Conservation (phyloP, 2,113 vertebrate genomes). For the Phalacrocorax carbo region DNA sequence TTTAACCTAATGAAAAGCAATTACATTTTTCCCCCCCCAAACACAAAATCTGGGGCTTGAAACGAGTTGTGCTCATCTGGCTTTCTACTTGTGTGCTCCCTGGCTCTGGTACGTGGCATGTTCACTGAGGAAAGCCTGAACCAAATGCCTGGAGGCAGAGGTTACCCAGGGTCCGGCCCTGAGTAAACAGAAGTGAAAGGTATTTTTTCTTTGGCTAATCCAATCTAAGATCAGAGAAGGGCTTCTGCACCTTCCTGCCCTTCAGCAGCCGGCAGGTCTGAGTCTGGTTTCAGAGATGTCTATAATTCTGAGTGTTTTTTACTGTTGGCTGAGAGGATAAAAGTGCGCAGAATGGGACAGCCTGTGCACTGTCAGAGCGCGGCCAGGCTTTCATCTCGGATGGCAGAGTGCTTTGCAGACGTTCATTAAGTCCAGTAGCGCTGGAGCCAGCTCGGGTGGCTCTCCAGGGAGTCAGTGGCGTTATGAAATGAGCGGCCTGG, state of each 20-base stretch:
- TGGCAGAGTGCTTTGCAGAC: not conserved
- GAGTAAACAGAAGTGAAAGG: not conserved
- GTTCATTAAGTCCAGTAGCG: not conserved
- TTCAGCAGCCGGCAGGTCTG: not conserved
- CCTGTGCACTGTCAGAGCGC: not conserved
- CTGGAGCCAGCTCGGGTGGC: rapidly evolving
- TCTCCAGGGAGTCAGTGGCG: not conserved
- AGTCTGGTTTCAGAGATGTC: not conserved
- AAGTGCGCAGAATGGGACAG: not conserved
- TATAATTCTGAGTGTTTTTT: not conserved
- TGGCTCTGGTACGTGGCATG: not conserved
- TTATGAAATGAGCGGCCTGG: not conserved
- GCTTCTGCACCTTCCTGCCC: not conserved
- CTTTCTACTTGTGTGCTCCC: not conserved
- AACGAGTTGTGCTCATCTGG: not conserved
- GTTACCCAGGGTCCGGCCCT: not conserved
- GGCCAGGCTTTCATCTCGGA: not conserved
- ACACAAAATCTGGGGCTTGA: not conserved
- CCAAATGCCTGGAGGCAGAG: not conserved
- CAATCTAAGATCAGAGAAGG: not conserved
- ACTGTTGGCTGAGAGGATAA: not conserved
- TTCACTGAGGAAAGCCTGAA: not conserved
- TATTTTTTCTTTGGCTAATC: not conserved
- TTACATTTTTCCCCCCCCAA: no score
- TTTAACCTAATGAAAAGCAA: not conserved